Percentiles rank a stretch among this genome's conserved stretches.
These are phyloP conservation scores for Beaufortia kweichowensis DNA, from an alignment of 2,113 vertebrate species.

Conservation along the genomic window DNA sequence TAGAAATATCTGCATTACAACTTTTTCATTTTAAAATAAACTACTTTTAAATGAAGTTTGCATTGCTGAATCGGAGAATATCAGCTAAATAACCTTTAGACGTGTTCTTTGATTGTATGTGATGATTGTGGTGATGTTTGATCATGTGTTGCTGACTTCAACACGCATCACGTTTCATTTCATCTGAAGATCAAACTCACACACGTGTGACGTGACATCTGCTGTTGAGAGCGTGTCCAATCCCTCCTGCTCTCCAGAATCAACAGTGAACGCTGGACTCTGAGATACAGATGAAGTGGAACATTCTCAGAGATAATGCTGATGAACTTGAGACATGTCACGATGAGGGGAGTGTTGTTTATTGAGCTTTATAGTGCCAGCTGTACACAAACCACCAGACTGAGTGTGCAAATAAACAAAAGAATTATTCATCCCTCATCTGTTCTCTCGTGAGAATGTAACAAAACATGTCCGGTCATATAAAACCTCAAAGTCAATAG, in stretches of 20 bases:
- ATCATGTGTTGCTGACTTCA: not conserved
- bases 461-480: not conserved
- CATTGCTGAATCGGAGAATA: too few species aligned
- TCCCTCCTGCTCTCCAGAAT: not conserved
- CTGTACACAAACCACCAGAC: not conserved
- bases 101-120: too few species aligned
- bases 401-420: not conserved
- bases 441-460: not conserved
- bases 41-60: too few species aligned
- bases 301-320: not conserved
- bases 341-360: not conserved
- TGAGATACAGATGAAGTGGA: constrained; percentile 19
- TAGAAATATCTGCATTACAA: too few species aligned
- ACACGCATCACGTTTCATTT: constrained; percentile 2
- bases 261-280: constrained; percentile 20
- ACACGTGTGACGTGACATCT: constrained; percentile 12
- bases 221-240: constrained; percentile 6
- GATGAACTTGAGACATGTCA: not conserved
- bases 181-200: not conserved
- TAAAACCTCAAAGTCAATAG: too few species aligned
- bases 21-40: too few species aligned
- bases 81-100: too few species aligned
- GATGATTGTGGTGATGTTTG: too few species aligned
- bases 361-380: constrained; percentile 24
- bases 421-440: not conserved